Conservation (phyloP, 1,140 invertebrate species). For the Acromyrmex echinatior region DNA sequence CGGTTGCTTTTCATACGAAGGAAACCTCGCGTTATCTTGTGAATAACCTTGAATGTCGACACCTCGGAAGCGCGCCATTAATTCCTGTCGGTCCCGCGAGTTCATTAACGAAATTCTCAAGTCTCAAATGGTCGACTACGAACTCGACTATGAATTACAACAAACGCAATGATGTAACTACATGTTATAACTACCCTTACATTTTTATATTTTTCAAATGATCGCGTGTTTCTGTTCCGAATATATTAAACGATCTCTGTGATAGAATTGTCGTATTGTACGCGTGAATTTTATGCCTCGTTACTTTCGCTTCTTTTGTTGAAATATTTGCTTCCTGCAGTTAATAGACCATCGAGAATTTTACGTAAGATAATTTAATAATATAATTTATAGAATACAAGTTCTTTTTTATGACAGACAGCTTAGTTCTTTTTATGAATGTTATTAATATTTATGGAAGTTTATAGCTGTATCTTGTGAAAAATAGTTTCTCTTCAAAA, state of each 20-base stretch:
- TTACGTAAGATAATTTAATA: background rate
- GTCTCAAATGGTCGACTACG: background rate
- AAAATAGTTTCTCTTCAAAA: background rate
- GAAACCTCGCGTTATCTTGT: conserved; percentile 14
- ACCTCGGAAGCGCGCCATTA: conserved; percentile 34
- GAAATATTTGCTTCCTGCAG: background rate
- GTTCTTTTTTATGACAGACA: background rate
- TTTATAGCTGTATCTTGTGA: background rate
- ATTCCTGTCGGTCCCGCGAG: conserved; percentile 11
- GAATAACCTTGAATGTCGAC: conserved; percentile 51
- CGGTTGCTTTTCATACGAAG: background rate
- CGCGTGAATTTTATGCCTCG: background rate
- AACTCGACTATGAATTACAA: background rate
- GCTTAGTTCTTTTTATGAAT: background rate
- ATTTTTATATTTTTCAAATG: background rate
- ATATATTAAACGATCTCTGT: background rate
- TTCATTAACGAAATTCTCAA: conserved; percentile 24
- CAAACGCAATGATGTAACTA: background rate
- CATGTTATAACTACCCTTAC: background rate
- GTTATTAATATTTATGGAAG: background rate
- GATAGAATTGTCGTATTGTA: background rate
- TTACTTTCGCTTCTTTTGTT: conserved; percentile 13
- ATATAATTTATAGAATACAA: conserved; percentile 6
- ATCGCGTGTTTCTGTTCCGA: background rate
- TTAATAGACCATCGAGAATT: background rate